phyloP scores from a whole-genome alignment of 1,140 invertebrate genomes.

The Gryllus bimaculatus region DNA sequence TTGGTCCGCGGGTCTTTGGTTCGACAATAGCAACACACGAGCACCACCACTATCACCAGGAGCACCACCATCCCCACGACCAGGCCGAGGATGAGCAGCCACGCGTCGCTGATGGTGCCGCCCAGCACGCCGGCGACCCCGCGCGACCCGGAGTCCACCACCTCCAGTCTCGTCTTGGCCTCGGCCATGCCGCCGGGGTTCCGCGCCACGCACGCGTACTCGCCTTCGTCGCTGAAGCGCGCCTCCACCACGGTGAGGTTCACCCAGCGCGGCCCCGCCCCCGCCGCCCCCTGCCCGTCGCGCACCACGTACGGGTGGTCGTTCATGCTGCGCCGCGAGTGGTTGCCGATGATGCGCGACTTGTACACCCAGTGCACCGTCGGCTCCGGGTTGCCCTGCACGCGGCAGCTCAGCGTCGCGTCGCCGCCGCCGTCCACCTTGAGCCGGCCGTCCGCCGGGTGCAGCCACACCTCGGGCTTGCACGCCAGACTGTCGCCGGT shows the following conservation, averaged over 20 bases:
- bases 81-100: conserved; percentile 38
- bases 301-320: conserved; percentile 27
- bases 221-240: conserved; percentile 63
- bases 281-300: conserved; percentile 28
- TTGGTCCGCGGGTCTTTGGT: conserved; percentile 42
- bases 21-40: conserved; percentile 58
- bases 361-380: conserved; percentile 66
- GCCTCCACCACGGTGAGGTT: conserved; percentile 68
- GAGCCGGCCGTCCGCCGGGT: conserved; percentile 37
- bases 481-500: conserved; percentile 72
- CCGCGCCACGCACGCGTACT: conserved; percentile 78
- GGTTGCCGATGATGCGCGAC: conserved; percentile 47
- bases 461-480: conserved; percentile 54
- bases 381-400: conserved; percentile 63
- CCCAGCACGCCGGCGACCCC: conserved; percentile 21
- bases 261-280: conserved; percentile 50
- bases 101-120: conserved; percentile 29
- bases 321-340: conserved; percentile 35
- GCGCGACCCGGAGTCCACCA: conserved; percentile 32
- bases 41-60: conserved; percentile 47
- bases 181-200: conserved; percentile 76
- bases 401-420: conserved; percentile 55
- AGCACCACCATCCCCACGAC: conserved; percentile 37
- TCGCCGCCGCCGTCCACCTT: conserved; percentile 31
- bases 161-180: conserved; percentile 54